Base-by-base conservation (phyloP, 64 coral and sea anemone species). In the Pachyseris speciosa region DNA sequence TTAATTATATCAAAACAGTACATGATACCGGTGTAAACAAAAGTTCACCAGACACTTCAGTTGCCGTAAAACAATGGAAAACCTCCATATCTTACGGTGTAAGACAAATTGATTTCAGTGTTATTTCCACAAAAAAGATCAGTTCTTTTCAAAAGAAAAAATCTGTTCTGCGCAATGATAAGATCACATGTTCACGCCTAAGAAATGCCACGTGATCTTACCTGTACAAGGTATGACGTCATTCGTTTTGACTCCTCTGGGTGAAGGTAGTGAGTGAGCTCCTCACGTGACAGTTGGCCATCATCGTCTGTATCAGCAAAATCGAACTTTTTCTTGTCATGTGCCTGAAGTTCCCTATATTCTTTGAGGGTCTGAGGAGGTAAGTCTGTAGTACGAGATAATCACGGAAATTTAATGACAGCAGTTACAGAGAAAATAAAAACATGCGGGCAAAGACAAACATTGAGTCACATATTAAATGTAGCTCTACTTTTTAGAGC, bases 161-260 rank as follows among this genome's bases (percentile, higher is more conserved):
- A n/a, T n/a, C n/a, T n/a, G n/a, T n/a, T n/a, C n/a, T n/a, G n/a
- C n/a, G n/a, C 68, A 37, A 0, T 37, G 4, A 1, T 29, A 72
- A 2, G 15, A 11, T 19, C 68, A 30, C 38, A 31, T 51, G 38
- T 5, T 37, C 30, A 16, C 5, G 33, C 32, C 33, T 12, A 10
- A 47, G 34, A 27, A 80, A 31, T 12, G 3, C 4, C 19, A 81
- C 42, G 79, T 69, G 29, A 29, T 34, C 1, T 74, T 84, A 96
- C 94, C 94, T 96, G 84, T 7, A 96, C 52, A 47, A 92, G 48
- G 50, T 65, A 83, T 13, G 83, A 75, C 3, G 80, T 59, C 95
- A 96, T 96, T 24, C 92, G 73, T 1, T 86, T 71, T 9, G 87
- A 93, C 13, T 96, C 95, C 66, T 96, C 95, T 7, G 95, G 95